Percentiles rank a stretch among this genome's conserved stretches.
These are phyloP conservation scores for Harpalus rufipes DNA, from an alignment of 2,888 invertebrate species.

Conservation along the genomic window DNA sequence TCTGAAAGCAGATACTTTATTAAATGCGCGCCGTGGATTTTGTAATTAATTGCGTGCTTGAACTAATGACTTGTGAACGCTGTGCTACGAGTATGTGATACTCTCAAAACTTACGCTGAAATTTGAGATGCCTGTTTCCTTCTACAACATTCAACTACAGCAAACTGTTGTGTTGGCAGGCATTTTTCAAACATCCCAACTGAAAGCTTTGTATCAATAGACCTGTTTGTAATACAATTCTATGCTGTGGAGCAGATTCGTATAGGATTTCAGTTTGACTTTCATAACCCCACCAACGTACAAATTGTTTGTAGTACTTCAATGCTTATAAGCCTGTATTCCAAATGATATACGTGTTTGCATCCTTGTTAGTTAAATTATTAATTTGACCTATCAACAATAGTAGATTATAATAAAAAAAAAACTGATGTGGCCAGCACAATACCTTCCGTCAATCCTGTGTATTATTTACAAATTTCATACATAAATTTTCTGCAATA, in stretches of 20 bases:
- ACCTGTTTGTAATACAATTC: background rate
- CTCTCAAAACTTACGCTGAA: constrained; percentile 11
- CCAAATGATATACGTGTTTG: background rate
- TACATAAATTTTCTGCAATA: too few species aligned
- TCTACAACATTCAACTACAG: background rate
- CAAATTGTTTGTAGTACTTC: background rate
- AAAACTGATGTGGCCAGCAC: too few species aligned
- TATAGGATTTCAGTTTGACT: background rate
- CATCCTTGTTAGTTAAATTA: background rate
- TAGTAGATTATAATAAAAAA: too few species aligned
- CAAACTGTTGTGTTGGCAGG: background rate
- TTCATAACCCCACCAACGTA: background rate
- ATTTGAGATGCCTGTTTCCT: background rate
- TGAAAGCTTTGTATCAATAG: background rate
- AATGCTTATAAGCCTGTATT: background rate
- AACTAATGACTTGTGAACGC: constrained; percentile 69
- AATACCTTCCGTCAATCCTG: too few species aligned
- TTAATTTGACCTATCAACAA: too few species aligned
- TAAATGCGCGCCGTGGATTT: constrained; percentile 70
- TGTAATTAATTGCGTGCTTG: constrained; percentile 70
- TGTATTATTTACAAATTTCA: too few species aligned
- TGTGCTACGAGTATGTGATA: constrained; percentile 9
- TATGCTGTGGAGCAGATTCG: background rate
- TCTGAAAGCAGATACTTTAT: constrained; percentile 65
- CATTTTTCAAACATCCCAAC: background rate